A percentile compares a stretch with the other conserved stretches of the same genome.
These are phyloP conservation scores for Oryzias javanicus DNA, from an alignment of 2,113 vertebrate genomes.

Conservation along the genomic window DNA sequence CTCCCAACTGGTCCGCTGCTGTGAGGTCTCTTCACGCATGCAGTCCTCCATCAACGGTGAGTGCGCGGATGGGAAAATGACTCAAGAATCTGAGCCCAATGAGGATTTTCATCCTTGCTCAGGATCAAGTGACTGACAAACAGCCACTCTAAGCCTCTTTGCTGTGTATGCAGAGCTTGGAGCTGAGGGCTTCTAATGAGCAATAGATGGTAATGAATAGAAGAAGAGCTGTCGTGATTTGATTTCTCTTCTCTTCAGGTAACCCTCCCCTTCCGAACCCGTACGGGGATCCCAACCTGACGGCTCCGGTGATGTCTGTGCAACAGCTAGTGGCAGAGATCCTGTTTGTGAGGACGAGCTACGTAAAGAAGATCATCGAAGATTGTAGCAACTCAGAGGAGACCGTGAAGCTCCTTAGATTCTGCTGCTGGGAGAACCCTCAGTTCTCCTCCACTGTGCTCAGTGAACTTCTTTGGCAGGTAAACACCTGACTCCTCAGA, in stretches of 20 bases:
- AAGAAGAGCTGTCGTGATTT: neutral
- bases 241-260: constrained; percentile 74
- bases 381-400: constrained; percentile 99
- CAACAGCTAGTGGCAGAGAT: constrained; percentile 97
- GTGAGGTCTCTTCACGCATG: constrained; percentile 96
- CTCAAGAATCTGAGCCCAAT: constrained; percentile 48
- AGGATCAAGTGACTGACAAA: constrained; percentile 72
- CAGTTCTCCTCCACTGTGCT: constrained; percentile 99
- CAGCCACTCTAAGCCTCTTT: constrained; percentile 61
- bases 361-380: constrained; percentile 99
- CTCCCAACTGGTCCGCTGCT: constrained; percentile 95
- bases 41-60: constrained; percentile 98
- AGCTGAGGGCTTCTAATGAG: constrained; percentile 67
- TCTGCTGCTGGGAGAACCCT: constrained; percentile 99
- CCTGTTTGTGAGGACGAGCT: constrained; percentile 97
- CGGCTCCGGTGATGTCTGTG: constrained; percentile 94
- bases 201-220: neutral
- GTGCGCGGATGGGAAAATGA: constrained; percentile 3
- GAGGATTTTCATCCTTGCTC: constrained; percentile 77
- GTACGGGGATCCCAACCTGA: constrained; percentile 94
- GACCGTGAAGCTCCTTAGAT: constrained; percentile 96
- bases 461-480: constrained; percentile 99
- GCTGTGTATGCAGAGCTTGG: constrained; percentile 55
- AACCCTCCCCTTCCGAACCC: constrained; percentile 96
- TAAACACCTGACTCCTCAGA: constrained; percentile 52